Base-by-base conservation (phyloP, 2,888 invertebrate species). In the Agrochola circellaris region DNA sequence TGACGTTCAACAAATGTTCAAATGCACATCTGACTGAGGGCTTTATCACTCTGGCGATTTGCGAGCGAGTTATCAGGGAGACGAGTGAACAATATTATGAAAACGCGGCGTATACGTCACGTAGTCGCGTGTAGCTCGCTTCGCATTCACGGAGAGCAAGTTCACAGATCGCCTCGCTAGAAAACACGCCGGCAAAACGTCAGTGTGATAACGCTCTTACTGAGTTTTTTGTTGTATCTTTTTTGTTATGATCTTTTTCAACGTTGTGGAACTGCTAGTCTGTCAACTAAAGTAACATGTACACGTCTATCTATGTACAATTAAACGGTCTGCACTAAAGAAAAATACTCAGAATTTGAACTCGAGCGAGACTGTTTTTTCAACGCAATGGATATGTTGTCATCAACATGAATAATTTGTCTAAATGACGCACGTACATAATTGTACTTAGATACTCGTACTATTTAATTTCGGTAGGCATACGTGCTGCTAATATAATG, bases 221-320 rank as follows among this genome's bases (percentile, higher is more conserved):
- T n/a, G 66, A 48, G 30, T 30, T 51, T 68, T 69, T 61, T n/a
- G n/a, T 67, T 62, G 34, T 48, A 5, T 23, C 13, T 56, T 73
- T 73, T 58, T 72, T 20, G n/a, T 26, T 26, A 11, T 30, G 15
- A 23, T 58, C 1, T 56, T 65, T 69, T 70, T 60, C 11, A 42
- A 26, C 13, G 1, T 56, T 69, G 2, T 51, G 51, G 51, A 51
- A 51, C 51, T 51, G 51, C 51, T 78, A 30, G 17, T 6, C 83
- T 83, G 83, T 72, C 79, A 75, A 72, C 15, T 69, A 69, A 72
- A 79, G 20, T 75, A 83, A 83, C 79, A 61, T 60, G 62, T 61
- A n/a, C 54, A 62, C 17, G 51, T 83, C 58, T 77, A 11, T 34
- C 13, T 26, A 56, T 48, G 30, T 38, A 13, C 17, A 66, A 64